Percentiles rank a stretch among this genome's conserved stretches.
Conservation (phyloP, 2,888 invertebrate genomes). For the Nemotelus pantherinus region DNA sequence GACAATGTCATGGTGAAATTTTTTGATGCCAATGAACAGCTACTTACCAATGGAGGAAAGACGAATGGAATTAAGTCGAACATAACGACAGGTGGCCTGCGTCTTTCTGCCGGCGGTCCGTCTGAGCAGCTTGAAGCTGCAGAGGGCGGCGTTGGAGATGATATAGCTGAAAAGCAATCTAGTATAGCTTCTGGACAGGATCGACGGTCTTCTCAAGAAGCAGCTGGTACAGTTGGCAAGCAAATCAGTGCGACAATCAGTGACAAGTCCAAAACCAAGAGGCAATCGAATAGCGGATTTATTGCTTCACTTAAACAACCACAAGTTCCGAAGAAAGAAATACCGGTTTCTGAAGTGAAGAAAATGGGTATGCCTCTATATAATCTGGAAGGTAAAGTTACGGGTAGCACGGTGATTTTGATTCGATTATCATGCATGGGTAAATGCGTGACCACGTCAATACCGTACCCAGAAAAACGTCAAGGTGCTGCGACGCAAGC, state of each 20-base stretch:
- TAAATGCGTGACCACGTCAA: conserved; percentile 55
- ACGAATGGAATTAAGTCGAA: conserved; percentile 19
- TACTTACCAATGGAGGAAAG: conserved; percentile 52
- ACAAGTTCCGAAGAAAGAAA: conserved; percentile 24
- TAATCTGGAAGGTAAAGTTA: conserved; percentile 58
- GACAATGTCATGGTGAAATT: conserved; percentile 60
- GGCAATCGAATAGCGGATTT: too few species aligned
- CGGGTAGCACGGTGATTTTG: conserved; percentile 61
- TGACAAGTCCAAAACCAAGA: too few species aligned
- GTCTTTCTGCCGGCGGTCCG: not conserved
- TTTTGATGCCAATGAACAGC: conserved; percentile 56
- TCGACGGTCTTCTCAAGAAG: not conserved
- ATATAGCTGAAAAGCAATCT: not conserved
- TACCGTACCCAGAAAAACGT: conserved; percentile 4
- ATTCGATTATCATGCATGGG: conserved; percentile 62
- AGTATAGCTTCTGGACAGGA: not conserved
- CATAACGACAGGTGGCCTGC: not conserved
- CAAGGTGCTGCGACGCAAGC: not conserved
- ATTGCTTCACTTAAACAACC: not conserved
- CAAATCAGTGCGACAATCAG: conserved; percentile 46
- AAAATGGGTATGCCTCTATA: conserved; percentile 61
- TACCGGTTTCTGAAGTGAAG: conserved; percentile 56
- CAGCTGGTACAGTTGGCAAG: not conserved
- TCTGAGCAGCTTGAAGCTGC: not conserved
- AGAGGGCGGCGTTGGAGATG: not conserved